A percentile compares a stretch with the other conserved stretches of the same genome.
phyloP scores from a whole-genome alignment of 2,797 vertebrate species.

The Chiloscyllium punctatum region DNA sequence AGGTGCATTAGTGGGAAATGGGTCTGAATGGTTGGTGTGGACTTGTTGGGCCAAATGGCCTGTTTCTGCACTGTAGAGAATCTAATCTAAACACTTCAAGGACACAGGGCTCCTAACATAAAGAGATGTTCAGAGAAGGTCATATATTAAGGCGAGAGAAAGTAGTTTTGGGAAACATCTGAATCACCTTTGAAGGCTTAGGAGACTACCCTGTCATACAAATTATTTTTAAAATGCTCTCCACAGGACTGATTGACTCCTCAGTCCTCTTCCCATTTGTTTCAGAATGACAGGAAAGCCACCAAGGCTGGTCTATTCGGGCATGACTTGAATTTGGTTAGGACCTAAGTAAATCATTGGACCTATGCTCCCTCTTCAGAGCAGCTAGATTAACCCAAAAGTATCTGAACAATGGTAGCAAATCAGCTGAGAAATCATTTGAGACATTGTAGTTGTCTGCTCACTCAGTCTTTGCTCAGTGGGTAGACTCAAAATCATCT shows the following conservation, averaged over 20 bases:
- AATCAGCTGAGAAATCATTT: not conserved
- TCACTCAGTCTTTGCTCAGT: not conserved
- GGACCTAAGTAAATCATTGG: not conserved
- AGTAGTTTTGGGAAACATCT: not conserved
- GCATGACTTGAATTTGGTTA: not conserved
- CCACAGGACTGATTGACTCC: not conserved
- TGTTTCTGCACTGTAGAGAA: no score
- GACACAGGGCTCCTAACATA: not conserved
- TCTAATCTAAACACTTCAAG: not conserved
- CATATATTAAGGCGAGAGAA: not conserved
- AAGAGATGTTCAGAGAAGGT: not conserved
- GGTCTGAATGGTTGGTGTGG: no score
- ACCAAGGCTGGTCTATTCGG: not conserved
- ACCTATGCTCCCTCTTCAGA: not conserved
- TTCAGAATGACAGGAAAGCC: not conserved
- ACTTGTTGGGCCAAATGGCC: no score
- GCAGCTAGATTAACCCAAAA: not conserved
- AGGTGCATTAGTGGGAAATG: no score
- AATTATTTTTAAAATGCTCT: not conserved
- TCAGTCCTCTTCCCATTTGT: not conserved
- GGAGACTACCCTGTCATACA: not conserved
- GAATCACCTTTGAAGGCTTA: not conserved
- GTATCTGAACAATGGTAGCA: not conserved
- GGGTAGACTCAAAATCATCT: not conserved
- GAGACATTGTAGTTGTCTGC: not conserved